Evolutionary conservation across 1,140 invertebrate species (phyloP).

Genomic region (Penaeus vannamei): DNA sequence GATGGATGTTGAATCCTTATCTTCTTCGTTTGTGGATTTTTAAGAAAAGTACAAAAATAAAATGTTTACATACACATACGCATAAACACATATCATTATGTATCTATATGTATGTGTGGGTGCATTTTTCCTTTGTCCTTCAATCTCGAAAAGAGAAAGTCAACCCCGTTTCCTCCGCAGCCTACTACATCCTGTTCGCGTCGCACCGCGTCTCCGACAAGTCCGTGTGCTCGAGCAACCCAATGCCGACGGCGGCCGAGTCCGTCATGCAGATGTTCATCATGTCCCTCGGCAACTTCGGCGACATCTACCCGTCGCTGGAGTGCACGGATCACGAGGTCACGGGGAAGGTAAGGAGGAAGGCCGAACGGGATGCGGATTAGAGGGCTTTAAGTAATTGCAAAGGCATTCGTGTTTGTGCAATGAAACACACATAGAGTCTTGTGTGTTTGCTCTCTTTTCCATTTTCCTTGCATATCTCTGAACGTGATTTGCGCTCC

Average conservation of each 20-base stretch:
- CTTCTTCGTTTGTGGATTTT: too few species aligned
- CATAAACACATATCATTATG: too few species aligned
- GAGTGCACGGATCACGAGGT: constrained; percentile 89
- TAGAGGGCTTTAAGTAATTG: neutral
- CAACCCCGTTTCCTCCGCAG: constrained; percentile 71
- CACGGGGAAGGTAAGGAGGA: constrained; percentile 83
- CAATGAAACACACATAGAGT: too few species aligned
- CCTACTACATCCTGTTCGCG: constrained; percentile 92
- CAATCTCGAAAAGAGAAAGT: neutral
- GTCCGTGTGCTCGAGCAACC: constrained; percentile 83
- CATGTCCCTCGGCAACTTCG: constrained; percentile 97
- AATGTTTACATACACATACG: too few species aligned
- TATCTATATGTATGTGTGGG: neutral
- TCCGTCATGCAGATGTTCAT: constrained; percentile 97
- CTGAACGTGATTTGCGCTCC: too few species aligned
- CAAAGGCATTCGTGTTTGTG: too few species aligned
- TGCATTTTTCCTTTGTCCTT: neutral
- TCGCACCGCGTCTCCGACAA: constrained; percentile 76
- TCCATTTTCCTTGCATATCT: too few species aligned
- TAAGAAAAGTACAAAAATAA: too few species aligned
- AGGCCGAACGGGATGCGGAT: too few species aligned
- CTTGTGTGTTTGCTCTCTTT: too few species aligned
- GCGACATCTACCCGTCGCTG: constrained; percentile 92
- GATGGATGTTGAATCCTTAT: too few species aligned
- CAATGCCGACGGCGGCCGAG: constrained; percentile 91